Base-by-base conservation (phyloP, 2,797 vertebrate genomes). In the Yasuhikotakia modesta region DNA sequence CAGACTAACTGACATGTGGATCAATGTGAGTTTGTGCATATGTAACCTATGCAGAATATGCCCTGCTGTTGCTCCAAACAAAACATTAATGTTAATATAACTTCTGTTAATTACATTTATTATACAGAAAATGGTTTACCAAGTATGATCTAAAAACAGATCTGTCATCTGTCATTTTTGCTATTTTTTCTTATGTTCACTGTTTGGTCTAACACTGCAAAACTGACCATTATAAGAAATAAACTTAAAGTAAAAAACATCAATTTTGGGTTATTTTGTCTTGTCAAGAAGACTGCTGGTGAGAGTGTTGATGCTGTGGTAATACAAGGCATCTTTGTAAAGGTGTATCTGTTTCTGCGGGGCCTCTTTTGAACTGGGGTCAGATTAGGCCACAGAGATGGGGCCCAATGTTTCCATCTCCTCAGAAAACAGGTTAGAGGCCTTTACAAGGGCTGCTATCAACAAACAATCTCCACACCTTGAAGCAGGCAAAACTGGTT, bases 401-500 rank as follows among this genome's bases (percentile, higher is more conserved):
- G 10, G 53, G 21, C 53, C 21, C 53, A 22, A 61, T 61, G 58
- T 17, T 32, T 61, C 58, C 24, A 17, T 30, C 22, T 60, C 57
- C 57, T 60, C 24, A 30, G 14, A 60, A 2, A 60, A 30, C 57
- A 60, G 57, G 57, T 60, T 60, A 27, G 58, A 17, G 27, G 58
- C 58, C 7, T 24, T 61, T 3, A 17, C 24, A 30, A 7, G 27
- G 27, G 58, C 58, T 14, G 58, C 27, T 61, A 61, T 61, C 58
- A 61, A 17, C 30, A 30, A 32, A 61, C 14, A 32, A 61, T 30
- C 58, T 61, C 58, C 27, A 61, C 58, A 61, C 58, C 58, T 61
- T 32, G 21, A 32, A 64, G 60, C 72, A n/a, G 6, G 19, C 48
- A 65, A 46, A 14, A 32, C 46, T 53, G 73, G 35, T 67, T 67